phyloP scores from a whole-genome alignment of 2,113 vertebrate species.

The Dasyprocta punctata region DNA sequence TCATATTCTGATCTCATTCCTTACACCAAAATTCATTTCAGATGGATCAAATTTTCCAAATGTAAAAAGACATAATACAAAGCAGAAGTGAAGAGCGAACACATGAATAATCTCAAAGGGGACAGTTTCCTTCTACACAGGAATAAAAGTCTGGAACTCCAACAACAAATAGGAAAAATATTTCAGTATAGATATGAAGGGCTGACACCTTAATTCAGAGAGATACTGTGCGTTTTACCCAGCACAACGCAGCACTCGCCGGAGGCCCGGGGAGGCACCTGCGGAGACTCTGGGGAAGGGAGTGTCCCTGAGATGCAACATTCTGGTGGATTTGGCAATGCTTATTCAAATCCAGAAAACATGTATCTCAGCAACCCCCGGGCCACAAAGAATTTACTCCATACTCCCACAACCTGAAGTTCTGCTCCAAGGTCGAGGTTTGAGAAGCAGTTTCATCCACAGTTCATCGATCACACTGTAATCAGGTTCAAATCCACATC shows the following conservation, averaged over 20 bases:
- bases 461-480: neutral
- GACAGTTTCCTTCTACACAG: neutral
- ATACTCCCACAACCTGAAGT: neutral
- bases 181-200: neutral
- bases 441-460: neutral
- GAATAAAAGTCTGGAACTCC: neutral
- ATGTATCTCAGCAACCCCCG: neutral
- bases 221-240: neutral
- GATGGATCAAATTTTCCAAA: neutral
- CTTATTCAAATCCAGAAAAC: neutral
- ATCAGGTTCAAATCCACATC: too few relatives aligned
- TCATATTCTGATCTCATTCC: neutral
- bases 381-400: neutral
- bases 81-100: neutral
- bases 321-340: neutral
- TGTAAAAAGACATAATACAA: neutral
- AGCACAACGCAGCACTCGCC: neutral
- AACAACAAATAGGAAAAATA: neutral
- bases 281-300: neutral
- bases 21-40: neutral
- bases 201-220: neutral
- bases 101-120: neutral
- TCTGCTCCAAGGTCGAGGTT: neutral
- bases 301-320: fast-evolving
- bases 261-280: neutral